Conservation (phyloP, 2,888 invertebrate genomes). For the Stenodema calcarata region DNA sequence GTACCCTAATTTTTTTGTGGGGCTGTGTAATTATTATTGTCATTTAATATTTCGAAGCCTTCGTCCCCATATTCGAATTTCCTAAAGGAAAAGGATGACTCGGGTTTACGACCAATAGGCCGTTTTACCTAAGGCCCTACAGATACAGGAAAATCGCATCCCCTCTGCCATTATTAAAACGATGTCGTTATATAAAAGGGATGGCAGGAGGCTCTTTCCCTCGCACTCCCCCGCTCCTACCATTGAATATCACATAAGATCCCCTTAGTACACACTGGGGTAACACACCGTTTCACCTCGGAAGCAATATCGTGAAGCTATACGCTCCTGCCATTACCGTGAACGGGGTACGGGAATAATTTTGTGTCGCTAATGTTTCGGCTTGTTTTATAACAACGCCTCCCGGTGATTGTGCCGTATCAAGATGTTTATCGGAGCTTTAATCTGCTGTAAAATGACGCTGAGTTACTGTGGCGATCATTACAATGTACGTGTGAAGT, state of each 20-base stretch:
- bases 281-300: neutral
- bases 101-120: neutral
- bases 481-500: no score
- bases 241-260: neutral
- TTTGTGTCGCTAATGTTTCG: neutral
- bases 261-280: neutral
- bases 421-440: neutral
- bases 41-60: neutral
- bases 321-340: neutral
- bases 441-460: neutral
- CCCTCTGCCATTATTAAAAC: conserved; percentile 19
- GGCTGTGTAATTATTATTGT: neutral
- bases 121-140: neutral
- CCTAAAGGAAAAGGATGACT: neutral
- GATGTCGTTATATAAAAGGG: conserved; percentile 28
- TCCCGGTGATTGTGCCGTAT: neutral
- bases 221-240: neutral
- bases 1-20: no score
- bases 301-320: neutral
- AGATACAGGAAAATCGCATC: conserved; percentile 23
- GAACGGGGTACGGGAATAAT: neutral
- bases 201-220: neutral
- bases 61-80: neutral
- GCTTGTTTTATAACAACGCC: neutral
- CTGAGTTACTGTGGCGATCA: neutral